Conservation (phyloP, 37 sponge, comb jelly and placozoan species). For the Crambe crambe region DNA sequence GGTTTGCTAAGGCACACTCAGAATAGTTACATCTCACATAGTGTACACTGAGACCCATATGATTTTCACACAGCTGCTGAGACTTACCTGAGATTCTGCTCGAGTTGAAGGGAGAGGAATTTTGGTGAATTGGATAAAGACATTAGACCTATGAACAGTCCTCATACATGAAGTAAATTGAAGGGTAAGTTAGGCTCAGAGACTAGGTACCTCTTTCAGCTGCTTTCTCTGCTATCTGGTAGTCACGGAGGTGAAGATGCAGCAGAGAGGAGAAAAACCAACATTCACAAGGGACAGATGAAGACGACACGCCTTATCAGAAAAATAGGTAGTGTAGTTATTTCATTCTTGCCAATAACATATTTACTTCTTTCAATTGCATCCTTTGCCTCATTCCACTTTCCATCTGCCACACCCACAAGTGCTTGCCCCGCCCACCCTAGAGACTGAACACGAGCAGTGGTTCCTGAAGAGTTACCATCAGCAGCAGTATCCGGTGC, state of each 20-base stretch:
- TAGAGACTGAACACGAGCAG: neutral
- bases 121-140: conserved; percentile 1
- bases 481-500: neutral
- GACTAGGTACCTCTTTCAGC: conserved; percentile 17
- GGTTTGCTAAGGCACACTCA: no score
- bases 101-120: neutral
- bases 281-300: conserved; percentile 14
- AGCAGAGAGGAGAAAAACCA: conserved; percentile 19
- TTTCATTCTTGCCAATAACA: neutral
- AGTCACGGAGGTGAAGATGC: conserved; percentile 38
- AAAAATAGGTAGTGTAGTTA: neutral
- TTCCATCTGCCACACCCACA: conserved; percentile 11
- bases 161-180: no score
- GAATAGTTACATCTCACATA: no score
- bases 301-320: conserved; percentile 8
- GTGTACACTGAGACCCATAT: no score
- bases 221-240: conserved; percentile 22
- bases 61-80: no score
- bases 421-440: conserved; percentile 19
- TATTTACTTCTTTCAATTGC: conserved; percentile 12
- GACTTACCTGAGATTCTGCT: conserved; percentile 7
- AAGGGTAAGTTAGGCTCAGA: neutral
- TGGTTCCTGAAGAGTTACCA: neutral
- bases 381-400: conserved; percentile 18
- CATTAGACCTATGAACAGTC: conserved; percentile 4